phyloP scores from a whole-genome alignment of 2,888 invertebrate species.

The Alsophila aescularia region DNA sequence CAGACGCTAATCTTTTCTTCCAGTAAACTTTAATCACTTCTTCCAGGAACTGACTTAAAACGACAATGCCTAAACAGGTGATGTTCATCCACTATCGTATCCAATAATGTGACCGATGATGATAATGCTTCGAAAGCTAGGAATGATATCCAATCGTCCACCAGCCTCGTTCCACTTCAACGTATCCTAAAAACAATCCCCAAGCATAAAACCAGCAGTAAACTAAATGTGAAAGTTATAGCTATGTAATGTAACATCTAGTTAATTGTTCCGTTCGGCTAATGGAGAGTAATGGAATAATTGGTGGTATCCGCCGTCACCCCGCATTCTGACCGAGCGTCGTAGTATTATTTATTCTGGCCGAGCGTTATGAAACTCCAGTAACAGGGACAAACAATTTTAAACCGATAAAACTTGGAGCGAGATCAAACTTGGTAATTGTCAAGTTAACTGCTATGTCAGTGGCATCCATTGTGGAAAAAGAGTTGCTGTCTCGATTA shows the following conservation, averaged over 20 bases:
- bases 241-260: slow-evolving; percentile 35
- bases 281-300: slow-evolving; percentile 69
- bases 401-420: slow-evolving; percentile 22
- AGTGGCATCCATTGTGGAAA: slow-evolving; percentile 9
- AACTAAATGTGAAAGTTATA: slow-evolving; percentile 45
- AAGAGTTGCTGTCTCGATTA: slow-evolving; percentile 3
- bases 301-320: slow-evolving; percentile 59
- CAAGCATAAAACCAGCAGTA: slow-evolving; percentile 20
- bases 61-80: neutral
- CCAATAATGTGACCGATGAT: too few relatives aligned
- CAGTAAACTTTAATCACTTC: too few relatives aligned
- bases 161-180: too few relatives aligned
- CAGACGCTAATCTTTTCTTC: too few relatives aligned
- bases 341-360: too few relatives aligned
- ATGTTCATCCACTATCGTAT: neutral
- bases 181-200: too few relatives aligned
- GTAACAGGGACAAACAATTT: slow-evolving; percentile 26
- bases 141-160: too few relatives aligned
- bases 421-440: slow-evolving; percentile 23
- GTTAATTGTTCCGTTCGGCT: slow-evolving; percentile 46
- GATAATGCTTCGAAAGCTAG: too few relatives aligned
- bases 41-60: neutral
- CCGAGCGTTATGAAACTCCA: slow-evolving; percentile 21
- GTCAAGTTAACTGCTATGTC: slow-evolving; percentile 11
- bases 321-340: slow-evolving; percentile 23